A percentile compares a stretch with the other conserved stretches of the same genome.
Conservation (phyloP, 2,113 vertebrate genomes). For the Thunnus thynnus region DNA sequence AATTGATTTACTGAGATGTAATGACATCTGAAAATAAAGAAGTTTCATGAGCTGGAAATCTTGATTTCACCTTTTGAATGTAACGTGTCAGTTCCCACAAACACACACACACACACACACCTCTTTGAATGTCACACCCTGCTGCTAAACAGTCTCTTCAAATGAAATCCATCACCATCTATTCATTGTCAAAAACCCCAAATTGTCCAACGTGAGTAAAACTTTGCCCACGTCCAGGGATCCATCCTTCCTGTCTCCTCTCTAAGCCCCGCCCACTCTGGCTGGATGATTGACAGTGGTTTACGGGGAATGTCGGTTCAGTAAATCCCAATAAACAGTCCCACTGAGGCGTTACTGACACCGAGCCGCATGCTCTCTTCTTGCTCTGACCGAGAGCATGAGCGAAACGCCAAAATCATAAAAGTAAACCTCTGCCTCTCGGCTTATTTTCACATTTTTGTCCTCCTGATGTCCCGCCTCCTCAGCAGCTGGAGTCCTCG, state of each 20-base stretch:
- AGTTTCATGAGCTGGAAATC: not conserved
- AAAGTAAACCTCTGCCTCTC: slow-evolving; percentile 4
- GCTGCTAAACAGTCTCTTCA: not conserved
- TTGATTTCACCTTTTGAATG: not conserved
- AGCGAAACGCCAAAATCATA: slow-evolving; percentile 12
- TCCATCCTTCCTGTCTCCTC: not conserved
- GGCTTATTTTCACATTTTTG: not conserved
- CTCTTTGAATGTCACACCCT: not conserved
- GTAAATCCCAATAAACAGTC: slow-evolving; percentile 23
- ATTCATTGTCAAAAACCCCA: not conserved
- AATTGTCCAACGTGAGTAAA: not conserved
- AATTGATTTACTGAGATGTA: not conserved
- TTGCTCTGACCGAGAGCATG: not conserved
- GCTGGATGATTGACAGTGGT: slow-evolving; percentile 23
- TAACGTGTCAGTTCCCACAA: not conserved
- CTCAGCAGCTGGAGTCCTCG: slow-evolving; percentile 71
- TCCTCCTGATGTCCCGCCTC: not conserved
- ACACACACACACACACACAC: not conserved
- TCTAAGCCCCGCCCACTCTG: slow-evolving; percentile 10
- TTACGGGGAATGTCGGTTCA: not conserved
- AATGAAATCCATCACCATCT: not conserved
- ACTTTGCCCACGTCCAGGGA: not conserved
- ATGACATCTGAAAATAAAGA: slow-evolving; percentile 1
- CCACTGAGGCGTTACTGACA: not conserved
- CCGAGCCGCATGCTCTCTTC: not conserved